These are phyloP conservation scores for Phania funesta DNA, from an alignment of 2,888 invertebrate genomes.

Conservation along the genomic window DNA sequence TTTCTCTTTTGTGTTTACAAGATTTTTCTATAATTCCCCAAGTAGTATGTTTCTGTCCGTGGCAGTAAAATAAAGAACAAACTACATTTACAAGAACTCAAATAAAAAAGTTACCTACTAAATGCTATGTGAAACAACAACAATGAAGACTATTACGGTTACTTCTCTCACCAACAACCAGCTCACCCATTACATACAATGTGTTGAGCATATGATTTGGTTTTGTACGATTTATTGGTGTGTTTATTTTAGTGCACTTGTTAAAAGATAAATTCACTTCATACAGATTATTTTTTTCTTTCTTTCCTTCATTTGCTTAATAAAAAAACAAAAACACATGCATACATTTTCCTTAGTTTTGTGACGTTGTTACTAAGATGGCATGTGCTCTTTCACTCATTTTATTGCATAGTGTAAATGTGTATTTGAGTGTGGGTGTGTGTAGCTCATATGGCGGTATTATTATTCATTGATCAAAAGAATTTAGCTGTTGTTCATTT, in stretches of 20 bases:
- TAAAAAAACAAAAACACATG: neutral
- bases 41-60: neutral
- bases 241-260: constrained; percentile 64
- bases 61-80: neutral
- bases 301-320: neutral
- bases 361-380: constrained; percentile 11
- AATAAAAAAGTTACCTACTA: neutral
- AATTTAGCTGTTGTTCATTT: constrained; percentile 58
- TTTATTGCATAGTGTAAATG: neutral
- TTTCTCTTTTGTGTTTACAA: neutral
- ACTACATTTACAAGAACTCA: neutral
- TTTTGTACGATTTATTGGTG: constrained; percentile 27
- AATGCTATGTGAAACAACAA: neutral
- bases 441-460: constrained; percentile 24
- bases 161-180: neutral
- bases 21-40: neutral
- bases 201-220: constrained; percentile 47
- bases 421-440: constrained; percentile 1
- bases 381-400: constrained; percentile 3
- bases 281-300: constrained; percentile 33
- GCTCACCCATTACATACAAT: neutral
- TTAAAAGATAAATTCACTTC: constrained; percentile 59
- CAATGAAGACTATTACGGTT: neutral
- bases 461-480: constrained; percentile 55
- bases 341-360: constrained; percentile 9